Evolutionary conservation across 2,113 vertebrate species (phyloP).

Genomic region (Epinephelus moara): DNA sequence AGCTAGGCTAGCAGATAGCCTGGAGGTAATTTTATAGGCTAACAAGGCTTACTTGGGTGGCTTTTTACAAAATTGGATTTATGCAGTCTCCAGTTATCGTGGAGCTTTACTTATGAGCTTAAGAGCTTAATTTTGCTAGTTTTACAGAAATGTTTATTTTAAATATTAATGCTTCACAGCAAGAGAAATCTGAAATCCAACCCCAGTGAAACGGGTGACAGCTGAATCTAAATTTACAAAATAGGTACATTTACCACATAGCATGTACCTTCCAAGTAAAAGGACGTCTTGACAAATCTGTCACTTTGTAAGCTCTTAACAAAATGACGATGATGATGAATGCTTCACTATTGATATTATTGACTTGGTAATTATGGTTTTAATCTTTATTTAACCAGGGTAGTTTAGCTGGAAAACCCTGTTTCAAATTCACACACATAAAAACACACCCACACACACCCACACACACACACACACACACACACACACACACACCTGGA

Average conservation of each 20-base stretch:
- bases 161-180: constrained; percentile 13
- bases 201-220: neutral
- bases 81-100: constrained; percentile 35
- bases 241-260: neutral
- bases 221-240: neutral
- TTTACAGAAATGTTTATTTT: constrained; percentile 34
- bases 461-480: neutral
- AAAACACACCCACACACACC: neutral
- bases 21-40: constrained; percentile 32
- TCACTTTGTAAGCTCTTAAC: neutral
- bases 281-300: neutral
- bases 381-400: constrained; percentile 30
- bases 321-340: neutral
- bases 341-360: constrained; percentile 12
- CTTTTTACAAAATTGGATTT: constrained; percentile 57
- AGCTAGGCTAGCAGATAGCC: constrained; percentile 34
- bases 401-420: constrained; percentile 16
- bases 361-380: constrained; percentile 37
- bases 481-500: constrained; percentile 1
- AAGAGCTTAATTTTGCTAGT: constrained; percentile 41
- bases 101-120: constrained; percentile 51
- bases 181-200: neutral
- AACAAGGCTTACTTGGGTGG: constrained; percentile 29
- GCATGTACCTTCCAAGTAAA: neutral
- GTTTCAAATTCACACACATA: neutral